phyloP scores from a whole-genome alignment of 1,140 invertebrate species.

The Trissolcus basalis region DNA sequence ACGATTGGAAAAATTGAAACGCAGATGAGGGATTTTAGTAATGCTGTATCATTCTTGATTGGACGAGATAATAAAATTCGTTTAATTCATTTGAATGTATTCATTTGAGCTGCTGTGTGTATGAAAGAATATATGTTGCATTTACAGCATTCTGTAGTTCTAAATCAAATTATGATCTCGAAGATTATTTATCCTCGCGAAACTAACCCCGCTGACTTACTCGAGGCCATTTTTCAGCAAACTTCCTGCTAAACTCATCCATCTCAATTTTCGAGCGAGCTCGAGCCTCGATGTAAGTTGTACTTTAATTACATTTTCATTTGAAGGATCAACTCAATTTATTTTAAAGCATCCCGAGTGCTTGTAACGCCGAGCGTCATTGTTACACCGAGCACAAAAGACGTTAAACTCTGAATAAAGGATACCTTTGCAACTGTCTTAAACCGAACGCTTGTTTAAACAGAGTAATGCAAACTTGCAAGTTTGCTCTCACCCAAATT shows the following conservation, averaged over 20 bases:
- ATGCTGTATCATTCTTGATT: background rate
- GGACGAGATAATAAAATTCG: too few relatives aligned
- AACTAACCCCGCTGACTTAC: too few relatives aligned
- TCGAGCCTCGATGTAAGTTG: background rate
- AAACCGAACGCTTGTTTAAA: slow-evolving; percentile 6
- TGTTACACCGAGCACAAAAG: slow-evolving; percentile 23
- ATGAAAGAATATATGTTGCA: too few relatives aligned
- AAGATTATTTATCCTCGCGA: too few relatives aligned
- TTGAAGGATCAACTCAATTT: slow-evolving; percentile 18
- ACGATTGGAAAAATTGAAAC: slow-evolving; percentile 21
- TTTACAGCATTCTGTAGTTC: too few relatives aligned
- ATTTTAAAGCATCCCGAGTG: slow-evolving; percentile 17
- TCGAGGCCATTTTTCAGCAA: too few relatives aligned
- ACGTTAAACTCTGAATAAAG: slow-evolving; percentile 22
- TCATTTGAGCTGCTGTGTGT: background rate
- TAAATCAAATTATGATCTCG: too few relatives aligned
- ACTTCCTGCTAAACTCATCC: background rate
- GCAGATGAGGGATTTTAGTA: background rate
- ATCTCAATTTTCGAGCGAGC: background rate
- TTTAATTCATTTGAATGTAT: background rate
- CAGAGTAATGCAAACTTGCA: slow-evolving; percentile 4
- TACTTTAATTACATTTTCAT: slow-evolving; percentile 20
- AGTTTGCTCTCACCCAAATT: slow-evolving; percentile 13
- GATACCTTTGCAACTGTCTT: slow-evolving; percentile 14
- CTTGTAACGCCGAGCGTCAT: background rate